Percentiles rank a stretch among this genome's conserved stretches.
phyloP scores from a whole-genome alignment of 2,113 vertebrate species.

The Callochromis pleurospilus region DNA sequence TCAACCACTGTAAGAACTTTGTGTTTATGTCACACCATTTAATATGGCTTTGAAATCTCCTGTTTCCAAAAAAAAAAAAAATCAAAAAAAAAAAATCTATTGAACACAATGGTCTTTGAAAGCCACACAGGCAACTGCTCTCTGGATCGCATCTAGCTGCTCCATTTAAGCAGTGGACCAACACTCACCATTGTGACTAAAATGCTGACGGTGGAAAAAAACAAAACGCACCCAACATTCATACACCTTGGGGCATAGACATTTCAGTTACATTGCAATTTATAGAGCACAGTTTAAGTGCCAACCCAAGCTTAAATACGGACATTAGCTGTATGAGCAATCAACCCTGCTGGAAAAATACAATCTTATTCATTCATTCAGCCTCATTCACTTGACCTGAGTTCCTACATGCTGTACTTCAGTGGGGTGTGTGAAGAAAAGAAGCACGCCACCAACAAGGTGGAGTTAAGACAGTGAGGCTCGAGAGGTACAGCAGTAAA shows the following conservation, averaged over 20 bases:
- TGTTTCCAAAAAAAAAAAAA: neutral
- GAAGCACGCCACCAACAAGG: neutral
- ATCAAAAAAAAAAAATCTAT: neutral
- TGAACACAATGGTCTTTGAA: conserved; percentile 8
- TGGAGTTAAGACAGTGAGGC: conserved; percentile 3
- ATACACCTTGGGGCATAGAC: neutral
- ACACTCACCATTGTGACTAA: neutral
- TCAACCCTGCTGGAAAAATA: conserved; percentile 42
- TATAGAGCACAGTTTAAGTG: neutral
- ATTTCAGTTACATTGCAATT: conserved; percentile 1
- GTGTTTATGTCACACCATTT: conserved; percentile 25
- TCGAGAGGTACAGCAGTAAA: conserved; percentile 19
- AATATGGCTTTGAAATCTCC: conserved; percentile 54
- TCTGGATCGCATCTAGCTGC: neutral
- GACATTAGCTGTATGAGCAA: conserved; percentile 3
- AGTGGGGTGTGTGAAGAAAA: conserved; percentile 35
- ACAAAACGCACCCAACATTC: neutral
- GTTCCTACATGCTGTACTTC: conserved; percentile 47
- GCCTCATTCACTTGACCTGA: conserved; percentile 57
- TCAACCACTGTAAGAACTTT: conserved; percentile 7
- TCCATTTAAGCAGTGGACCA: neutral
- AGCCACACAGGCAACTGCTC: neutral
- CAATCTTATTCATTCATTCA: conserved; percentile 64
- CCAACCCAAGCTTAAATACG: conserved; percentile 2
- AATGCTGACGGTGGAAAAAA: neutral